These are phyloP conservation scores for Morphnarchus princeps DNA, from an alignment of 2,113 vertebrate genomes.

Conservation along the genomic window DNA sequence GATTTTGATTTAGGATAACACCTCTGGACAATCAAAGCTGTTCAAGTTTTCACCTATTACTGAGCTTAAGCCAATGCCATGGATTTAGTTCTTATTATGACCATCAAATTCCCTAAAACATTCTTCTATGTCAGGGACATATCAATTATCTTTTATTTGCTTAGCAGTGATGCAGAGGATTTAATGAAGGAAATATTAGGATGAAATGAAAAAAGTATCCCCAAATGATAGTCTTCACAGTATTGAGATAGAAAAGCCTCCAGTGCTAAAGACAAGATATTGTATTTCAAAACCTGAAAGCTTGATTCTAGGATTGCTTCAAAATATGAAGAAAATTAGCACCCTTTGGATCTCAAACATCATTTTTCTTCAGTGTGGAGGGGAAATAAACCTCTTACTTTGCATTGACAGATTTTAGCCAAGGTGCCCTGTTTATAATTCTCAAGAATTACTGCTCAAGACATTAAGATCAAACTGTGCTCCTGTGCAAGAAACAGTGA, in stretches of 20 bases:
- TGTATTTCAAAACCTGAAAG: not conserved
- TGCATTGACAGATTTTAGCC: not conserved
- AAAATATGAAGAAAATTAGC: not conserved
- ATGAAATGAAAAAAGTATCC: not conserved
- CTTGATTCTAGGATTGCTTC: not conserved
- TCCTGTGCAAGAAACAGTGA: not conserved
- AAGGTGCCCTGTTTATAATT: not conserved
- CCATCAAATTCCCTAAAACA: not conserved
- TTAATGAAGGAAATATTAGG: not conserved
- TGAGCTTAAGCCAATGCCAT: not conserved
- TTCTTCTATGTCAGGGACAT: not conserved
- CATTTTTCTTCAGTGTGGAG: not conserved
- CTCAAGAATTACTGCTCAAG: not conserved
- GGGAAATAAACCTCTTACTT: not conserved
- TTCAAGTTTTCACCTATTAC: not conserved
- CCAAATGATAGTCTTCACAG: not conserved
- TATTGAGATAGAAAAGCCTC: not conserved
- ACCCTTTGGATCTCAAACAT: not conserved
- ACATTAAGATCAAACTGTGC: not conserved
- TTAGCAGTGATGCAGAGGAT: not conserved
- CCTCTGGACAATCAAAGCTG: not conserved
- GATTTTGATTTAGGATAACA: not conserved
- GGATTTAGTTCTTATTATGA: not conserved
- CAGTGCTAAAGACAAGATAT: not conserved
- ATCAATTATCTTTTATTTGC: not conserved